Percentiles rank a stretch among this genome's conserved stretches.
phyloP scores from a whole-genome alignment of 2,797 vertebrate genomes.

The Meda fulgida region DNA sequence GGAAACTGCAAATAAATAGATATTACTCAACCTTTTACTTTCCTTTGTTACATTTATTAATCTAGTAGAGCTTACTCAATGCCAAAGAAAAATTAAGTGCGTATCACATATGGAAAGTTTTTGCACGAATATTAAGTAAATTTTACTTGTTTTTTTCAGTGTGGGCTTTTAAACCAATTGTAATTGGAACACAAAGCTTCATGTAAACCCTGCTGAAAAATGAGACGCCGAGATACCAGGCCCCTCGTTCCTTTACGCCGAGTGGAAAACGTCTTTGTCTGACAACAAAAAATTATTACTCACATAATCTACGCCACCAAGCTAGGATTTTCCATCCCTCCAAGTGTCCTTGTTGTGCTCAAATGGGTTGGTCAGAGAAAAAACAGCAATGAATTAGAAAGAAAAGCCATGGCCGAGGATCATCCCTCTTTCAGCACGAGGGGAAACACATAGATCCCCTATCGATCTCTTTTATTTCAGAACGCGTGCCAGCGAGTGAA shows the following conservation, averaged over 20 bases:
- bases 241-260: background rate
- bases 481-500: background rate
- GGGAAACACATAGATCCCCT: background rate
- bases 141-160: too few relatives aligned
- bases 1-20: too few relatives aligned
- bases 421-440: constrained; percentile 36
- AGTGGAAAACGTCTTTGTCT: background rate
- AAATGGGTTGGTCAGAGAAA: constrained; percentile 5
- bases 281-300: constrained; percentile 26
- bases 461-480: constrained; percentile 42
- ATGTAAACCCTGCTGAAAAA: background rate
- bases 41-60: too few relatives aligned
- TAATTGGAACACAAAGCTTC: background rate
- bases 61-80: too few relatives aligned
- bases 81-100: too few relatives aligned
- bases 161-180: too few relatives aligned
- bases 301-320: constrained; percentile 22
- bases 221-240: background rate
- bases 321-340: constrained; percentile 32
- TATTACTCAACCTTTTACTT: too few relatives aligned
- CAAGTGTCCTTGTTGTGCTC: constrained; percentile 8
- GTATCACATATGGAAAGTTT: too few relatives aligned
- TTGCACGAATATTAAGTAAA: too few relatives aligned
- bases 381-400: constrained; percentile 2
- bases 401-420: background rate